phyloP scores from a whole-genome alignment of 2,797 vertebrate species.

The Pipistrellus nathusii region DNA sequence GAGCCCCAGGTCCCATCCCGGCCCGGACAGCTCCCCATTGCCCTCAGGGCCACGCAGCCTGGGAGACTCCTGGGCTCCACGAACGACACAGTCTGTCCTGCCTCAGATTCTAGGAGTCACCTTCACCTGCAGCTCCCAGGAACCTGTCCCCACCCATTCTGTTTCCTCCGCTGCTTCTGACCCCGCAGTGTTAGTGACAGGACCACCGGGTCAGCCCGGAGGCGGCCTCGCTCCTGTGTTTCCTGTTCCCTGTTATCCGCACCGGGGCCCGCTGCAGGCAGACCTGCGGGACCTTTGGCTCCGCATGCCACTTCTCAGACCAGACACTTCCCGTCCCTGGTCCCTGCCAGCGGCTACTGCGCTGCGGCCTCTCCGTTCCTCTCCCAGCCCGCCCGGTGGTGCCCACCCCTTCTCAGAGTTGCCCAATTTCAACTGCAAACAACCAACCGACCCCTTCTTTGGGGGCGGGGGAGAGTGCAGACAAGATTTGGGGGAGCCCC shows the following conservation, averaged over 20 bases:
- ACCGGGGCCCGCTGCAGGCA: not conserved
- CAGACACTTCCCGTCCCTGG: not conserved
- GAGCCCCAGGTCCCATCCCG: not conserved
- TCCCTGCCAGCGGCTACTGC: not conserved
- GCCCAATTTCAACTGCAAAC: not conserved
- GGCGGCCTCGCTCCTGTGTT: not conserved
- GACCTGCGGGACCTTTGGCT: not conserved
- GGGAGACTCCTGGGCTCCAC: not conserved
- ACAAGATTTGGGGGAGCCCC: not conserved
- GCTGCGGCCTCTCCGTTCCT: not conserved
- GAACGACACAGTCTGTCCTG: not conserved
- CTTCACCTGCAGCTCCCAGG: not conserved
- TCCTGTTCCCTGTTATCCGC: not conserved
- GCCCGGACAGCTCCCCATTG: not conserved
- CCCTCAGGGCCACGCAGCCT: accelerated
- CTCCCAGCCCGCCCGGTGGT: not conserved
- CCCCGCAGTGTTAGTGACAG: not conserved
- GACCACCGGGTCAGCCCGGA: not conserved
- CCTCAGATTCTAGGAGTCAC: not conserved
- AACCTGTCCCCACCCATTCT: not conserved
- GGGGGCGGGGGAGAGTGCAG: not conserved
- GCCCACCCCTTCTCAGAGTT: not conserved
- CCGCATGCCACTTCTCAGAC: not conserved
- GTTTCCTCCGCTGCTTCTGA: conserved; percentile 24
- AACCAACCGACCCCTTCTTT: not conserved